A percentile compares a stretch with the other conserved stretches of the same genome.
phyloP scores from a whole-genome alignment of 2,113 vertebrate species.

The Petroica traversi region DNA sequence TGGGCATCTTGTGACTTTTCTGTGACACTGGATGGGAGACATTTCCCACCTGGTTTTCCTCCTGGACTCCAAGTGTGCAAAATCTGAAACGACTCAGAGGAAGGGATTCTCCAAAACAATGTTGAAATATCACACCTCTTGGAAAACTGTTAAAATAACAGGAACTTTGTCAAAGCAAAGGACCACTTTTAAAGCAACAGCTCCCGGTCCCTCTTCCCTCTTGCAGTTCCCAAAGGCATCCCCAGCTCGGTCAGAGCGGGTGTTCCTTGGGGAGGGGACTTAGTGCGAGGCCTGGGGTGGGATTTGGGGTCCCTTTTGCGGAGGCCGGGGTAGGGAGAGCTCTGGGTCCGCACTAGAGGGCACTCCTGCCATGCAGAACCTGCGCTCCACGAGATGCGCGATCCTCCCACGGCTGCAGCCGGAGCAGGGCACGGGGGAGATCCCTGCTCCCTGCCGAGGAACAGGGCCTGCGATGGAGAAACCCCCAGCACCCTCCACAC shows the following conservation, averaged over 20 bases:
- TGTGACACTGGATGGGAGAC: background rate
- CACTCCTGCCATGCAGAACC: background rate
- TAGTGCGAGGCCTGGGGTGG: too few species aligned
- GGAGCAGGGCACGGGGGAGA: rapidly evolving
- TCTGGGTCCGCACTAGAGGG: constrained; percentile 39
- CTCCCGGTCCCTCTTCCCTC: background rate
- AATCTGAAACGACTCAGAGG: background rate
- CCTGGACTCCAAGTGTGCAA: background rate
- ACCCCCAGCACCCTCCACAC: background rate
- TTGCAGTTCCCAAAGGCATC: rapidly evolving
- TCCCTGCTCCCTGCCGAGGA: rapidly evolving
- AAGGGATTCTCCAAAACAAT: background rate
- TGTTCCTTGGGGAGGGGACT: background rate
- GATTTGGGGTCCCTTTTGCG: background rate
- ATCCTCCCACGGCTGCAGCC: rapidly evolving
- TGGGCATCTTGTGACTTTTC: background rate
- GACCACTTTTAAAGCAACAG: background rate
- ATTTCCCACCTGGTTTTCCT: background rate
- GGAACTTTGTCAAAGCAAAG: background rate
- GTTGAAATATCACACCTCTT: background rate
- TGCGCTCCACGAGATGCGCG: rapidly evolving
- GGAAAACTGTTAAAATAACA: background rate
- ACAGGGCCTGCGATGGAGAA: background rate
- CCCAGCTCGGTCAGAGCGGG: background rate
- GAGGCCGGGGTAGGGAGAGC: background rate